These are phyloP conservation scores for Ichneumon xanthorius DNA, from an alignment of 2,888 invertebrate genomes.

Conservation along the genomic window DNA sequence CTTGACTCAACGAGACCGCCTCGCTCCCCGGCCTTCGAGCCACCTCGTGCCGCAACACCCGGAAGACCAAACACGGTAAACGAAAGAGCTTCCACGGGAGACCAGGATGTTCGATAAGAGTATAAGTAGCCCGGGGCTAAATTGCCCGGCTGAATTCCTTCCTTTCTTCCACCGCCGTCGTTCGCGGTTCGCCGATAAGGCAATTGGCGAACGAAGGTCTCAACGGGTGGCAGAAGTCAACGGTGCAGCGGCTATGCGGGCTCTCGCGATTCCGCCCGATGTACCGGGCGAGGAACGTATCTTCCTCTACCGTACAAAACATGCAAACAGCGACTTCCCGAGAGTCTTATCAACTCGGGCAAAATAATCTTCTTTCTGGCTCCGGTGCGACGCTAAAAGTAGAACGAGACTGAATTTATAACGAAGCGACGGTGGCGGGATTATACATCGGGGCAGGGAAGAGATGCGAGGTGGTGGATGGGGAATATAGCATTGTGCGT, in stretches of 20 bases:
- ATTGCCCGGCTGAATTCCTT: conserved; percentile 17
- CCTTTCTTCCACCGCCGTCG: conserved; percentile 14
- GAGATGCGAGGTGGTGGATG: neutral
- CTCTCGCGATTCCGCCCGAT: conserved; percentile 52
- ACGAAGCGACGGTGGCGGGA: conserved; percentile 1
- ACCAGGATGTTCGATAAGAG: neutral
- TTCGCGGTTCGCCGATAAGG: conserved; percentile 36
- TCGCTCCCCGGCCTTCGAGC: conserved; percentile 5
- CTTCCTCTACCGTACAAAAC: conserved; percentile 24
- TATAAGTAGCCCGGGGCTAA: neutral
- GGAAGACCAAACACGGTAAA: conserved; percentile 46
- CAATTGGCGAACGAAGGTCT: conserved; percentile 55
- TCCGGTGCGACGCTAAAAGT: conserved; percentile 19
- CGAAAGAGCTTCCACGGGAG: neutral
- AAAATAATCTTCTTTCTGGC: conserved; percentile 45
- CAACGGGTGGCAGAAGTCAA: conserved; percentile 14
- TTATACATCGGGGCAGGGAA: conserved; percentile 16
- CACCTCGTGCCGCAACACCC: conserved; percentile 28
- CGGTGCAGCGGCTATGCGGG: neutral
- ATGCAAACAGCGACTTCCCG: conserved; percentile 32
- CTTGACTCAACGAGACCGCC: conserved; percentile 39
- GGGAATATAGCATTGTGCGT: conserved; percentile 23
- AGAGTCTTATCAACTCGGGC: conserved; percentile 54
- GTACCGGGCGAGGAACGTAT: conserved; percentile 36
- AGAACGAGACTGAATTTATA: conserved; percentile 28